These are phyloP conservation scores for Otus sunia DNA, from an alignment of 2,113 vertebrate genomes.

Conservation along the genomic window DNA sequence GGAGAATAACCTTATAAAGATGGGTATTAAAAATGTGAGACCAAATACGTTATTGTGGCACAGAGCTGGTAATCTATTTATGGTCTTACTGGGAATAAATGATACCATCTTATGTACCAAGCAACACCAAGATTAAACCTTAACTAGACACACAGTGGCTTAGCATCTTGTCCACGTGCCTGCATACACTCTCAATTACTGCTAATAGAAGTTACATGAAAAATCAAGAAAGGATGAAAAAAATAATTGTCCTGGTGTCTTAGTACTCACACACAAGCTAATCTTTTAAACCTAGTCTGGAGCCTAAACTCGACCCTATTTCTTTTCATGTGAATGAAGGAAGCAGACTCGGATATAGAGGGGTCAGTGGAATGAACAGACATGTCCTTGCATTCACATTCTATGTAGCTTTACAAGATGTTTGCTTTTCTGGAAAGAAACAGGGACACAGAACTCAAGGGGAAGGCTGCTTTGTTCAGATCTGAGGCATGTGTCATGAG, in stretches of 20 bases:
- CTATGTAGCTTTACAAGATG: not conserved
- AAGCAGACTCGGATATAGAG: conserved; percentile 20
- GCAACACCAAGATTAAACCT: not conserved
- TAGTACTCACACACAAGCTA: not conserved
- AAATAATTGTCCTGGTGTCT: not conserved
- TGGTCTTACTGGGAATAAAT: not conserved
- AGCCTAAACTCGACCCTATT: not conserved
- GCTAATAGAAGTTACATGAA: not conserved
- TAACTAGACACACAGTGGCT: not conserved
- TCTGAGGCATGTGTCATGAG: not conserved
- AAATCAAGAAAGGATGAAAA: not conserved
- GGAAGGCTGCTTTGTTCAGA: conserved; percentile 17
- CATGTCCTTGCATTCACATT: not conserved
- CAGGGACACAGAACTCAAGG: not conserved
- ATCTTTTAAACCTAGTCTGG: not conserved
- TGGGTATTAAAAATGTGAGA: not conserved
- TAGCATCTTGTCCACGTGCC: not conserved
- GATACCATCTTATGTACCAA: not conserved
- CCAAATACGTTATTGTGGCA: not conserved
- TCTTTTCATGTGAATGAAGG: not conserved
- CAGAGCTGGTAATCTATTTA: not conserved
- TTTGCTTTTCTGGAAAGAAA: conserved; percentile 40
- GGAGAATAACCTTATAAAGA: not conserved
- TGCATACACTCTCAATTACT: not conserved
- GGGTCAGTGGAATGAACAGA: conserved; percentile 19